Evolutionary conservation across 1,140 invertebrate genomes (phyloP).

Genomic region (Phenacoccus solenopsis): DNA sequence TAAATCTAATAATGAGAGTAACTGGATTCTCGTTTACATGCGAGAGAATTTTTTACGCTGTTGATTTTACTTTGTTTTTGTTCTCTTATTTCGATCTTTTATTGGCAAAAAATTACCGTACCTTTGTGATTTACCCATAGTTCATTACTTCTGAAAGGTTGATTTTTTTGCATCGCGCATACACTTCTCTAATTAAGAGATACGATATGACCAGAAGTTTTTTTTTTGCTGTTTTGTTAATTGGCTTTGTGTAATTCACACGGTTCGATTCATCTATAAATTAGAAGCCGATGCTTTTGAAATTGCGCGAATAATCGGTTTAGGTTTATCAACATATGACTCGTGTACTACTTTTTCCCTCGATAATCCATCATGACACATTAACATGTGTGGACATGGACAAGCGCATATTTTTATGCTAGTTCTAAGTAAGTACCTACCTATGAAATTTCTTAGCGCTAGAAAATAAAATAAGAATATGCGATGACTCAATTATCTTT

Average conservation of each 20-base stretch:
- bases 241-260: background rate
- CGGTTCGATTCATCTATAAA: background rate
- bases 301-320: no score
- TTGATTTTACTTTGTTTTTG: slow-evolving; percentile 1
- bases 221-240: slow-evolving; percentile 5
- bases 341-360: no score
- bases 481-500: no score
- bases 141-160: slow-evolving; percentile 9
- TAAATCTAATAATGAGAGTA: background rate
- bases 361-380: no score
- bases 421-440: no score
- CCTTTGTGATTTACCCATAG: slow-evolving; percentile 14
- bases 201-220: no score
- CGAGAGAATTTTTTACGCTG: background rate
- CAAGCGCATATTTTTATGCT: no score
- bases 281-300: background rate
- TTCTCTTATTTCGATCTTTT: slow-evolving; percentile 1
- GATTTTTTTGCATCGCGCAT: background rate
- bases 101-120: background rate
- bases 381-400: no score
- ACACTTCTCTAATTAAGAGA: background rate
- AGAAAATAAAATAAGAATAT: no score
- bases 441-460: no score
- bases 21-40: background rate
- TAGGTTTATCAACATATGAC: no score